Evolutionary conservation across 1,140 invertebrate species (phyloP), one percentile per base, ranked within the genome.

Genomic region (Forficula auricularia): DNA sequence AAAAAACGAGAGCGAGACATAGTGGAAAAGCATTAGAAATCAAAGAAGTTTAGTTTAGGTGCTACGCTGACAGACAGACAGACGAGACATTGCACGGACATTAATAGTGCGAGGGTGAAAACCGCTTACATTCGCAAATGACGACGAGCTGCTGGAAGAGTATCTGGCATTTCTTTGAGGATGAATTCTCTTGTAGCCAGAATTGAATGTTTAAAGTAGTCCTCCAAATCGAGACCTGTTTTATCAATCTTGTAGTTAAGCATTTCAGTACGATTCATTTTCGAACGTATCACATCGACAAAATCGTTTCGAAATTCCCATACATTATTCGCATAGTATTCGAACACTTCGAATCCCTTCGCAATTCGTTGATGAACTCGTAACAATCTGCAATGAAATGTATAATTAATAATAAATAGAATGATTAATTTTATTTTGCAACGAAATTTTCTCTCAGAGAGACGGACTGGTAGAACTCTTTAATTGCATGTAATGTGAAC

Each of bases 301-400:
- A 72, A 68, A 19, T 74, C 67, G 31, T 77, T 80, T 35, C 71
- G 68, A 54, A 86, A 86, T 49, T 82, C 79, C 81, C 82, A 86
- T 44, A 82, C 79, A 53, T 82, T 83, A 53, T 82, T 86, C 0
- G 80, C 79, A 54, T 86, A 86, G 53, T 84, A 86, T 51, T 86
- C 81, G 48, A 86, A 83, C 0, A 86, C 79, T 50, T 84, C 79
- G 50, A 83, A 83, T 1, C 81, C 82, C 62, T 84, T 86, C 47
- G 65, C 67, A 48, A 86, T 82, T 19, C 79, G 67, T 36, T 75
- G 71, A 46, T 84, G 82, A 0, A 86, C 73, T 12, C 77, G 67
- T 48, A 74, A 74, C 52, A 85, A 61, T 3, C 80, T 82, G 54
- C 1, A 66, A 58, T 44, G 45, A 47, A 47, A 41, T n/a, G n/a